These are phyloP conservation scores for Atopsyche davidsoni DNA, from an alignment of 1,140 invertebrate species.

Conservation along the genomic window DNA sequence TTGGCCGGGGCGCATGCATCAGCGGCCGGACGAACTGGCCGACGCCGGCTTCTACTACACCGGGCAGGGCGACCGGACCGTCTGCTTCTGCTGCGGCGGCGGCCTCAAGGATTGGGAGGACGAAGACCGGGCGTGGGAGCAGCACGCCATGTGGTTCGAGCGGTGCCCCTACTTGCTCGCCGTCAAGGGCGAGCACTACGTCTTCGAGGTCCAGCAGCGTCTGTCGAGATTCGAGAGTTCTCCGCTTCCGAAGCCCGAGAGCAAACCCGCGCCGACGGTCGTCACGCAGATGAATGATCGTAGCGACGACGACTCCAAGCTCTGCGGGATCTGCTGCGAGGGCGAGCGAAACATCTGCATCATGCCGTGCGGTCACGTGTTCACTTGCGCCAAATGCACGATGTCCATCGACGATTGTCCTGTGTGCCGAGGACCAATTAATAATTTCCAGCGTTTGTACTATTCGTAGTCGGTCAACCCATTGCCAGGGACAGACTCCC, in stretches of 20 bases:
- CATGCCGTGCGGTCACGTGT: slow-evolving; percentile 78
- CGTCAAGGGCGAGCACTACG: slow-evolving; percentile 67
- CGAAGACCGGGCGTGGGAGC: slow-evolving; percentile 79
- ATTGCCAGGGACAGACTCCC: no score
- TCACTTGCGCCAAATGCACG: slow-evolving; percentile 76
- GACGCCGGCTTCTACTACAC: slow-evolving; percentile 87
- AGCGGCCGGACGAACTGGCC: slow-evolving; percentile 69
- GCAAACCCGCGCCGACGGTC: not conserved
- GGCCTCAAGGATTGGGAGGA: slow-evolving; percentile 83
- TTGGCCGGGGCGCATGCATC: slow-evolving; percentile 70
- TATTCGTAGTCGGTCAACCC: no score
- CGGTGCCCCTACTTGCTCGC: slow-evolving; percentile 69
- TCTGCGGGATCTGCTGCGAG: slow-evolving; percentile 62
- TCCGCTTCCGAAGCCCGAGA: not conserved
- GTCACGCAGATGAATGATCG: no score
- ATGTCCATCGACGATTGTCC: slow-evolving; percentile 12
- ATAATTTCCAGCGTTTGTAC: no score
- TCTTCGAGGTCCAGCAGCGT: slow-evolving; percentile 46
- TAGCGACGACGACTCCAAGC: no score
- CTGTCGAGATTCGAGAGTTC: not conserved
- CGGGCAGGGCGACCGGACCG: slow-evolving; percentile 75
- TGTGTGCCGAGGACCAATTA: no score
- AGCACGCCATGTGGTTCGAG: slow-evolving; percentile 80
- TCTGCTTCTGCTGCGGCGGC: slow-evolving; percentile 82
- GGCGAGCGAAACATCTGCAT: slow-evolving; percentile 80